phyloP scores from a whole-genome alignment of 2,797 vertebrate species.

The Lacerta viridis region DNA sequence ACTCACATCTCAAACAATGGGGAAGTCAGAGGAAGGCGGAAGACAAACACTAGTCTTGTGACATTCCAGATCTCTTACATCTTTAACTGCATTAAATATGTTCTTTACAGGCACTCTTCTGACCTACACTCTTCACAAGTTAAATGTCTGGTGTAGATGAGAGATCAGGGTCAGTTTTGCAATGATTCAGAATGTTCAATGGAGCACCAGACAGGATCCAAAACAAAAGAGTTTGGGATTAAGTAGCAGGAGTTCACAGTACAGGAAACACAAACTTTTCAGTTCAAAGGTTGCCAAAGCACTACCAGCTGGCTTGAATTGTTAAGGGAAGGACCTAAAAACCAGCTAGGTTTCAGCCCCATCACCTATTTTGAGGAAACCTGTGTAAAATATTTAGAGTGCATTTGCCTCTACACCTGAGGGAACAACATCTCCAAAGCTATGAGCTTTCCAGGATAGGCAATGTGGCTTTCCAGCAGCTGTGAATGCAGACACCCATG shows the following conservation, averaged over 20 bases:
- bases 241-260: fast-evolving
- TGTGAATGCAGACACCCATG: neutral
- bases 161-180: neutral
- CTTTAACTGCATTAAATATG: neutral
- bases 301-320: neutral
- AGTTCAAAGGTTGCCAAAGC: neutral
- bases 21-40: constrained; percentile 59
- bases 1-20: constrained; percentile 38
- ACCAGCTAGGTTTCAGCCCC: neutral
- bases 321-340: neutral
- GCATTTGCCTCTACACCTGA: neutral
- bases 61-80: constrained; percentile 53
- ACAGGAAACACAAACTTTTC: neutral
- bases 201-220: neutral
- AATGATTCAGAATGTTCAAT: no score
- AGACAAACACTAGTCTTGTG: constrained; percentile 49
- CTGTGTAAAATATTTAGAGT: neutral
- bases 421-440: no score
- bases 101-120: constrained; percentile 36
- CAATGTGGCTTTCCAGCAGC: neutral
- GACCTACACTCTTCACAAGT: neutral
- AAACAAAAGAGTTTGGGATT: neutral
- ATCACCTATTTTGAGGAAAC: neutral
- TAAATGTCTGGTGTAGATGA: neutral
- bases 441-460: neutral